These are phyloP conservation scores for Grammomys surdaster DNA, from an alignment of 2,113 vertebrate species.

Conservation along the genomic window DNA sequence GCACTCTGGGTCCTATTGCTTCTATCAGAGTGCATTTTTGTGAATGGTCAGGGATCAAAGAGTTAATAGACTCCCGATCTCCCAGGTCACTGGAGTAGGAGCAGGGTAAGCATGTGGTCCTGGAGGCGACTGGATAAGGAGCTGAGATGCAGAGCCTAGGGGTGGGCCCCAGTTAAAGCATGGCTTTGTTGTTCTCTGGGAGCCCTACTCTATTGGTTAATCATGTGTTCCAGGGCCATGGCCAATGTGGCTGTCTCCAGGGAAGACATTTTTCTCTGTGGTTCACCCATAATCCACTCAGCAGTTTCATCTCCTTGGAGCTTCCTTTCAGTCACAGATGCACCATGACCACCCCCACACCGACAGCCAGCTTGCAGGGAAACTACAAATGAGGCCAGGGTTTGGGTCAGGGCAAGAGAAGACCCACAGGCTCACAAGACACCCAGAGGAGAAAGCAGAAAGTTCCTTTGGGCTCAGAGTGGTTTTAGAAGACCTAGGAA, in stretches of 20 bases:
- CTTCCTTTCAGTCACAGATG: conserved; percentile 77
- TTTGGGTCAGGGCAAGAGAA: conserved; percentile 47
- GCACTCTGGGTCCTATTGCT: neutral
- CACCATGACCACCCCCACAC: conserved; percentile 35
- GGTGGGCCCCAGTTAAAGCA: conserved; percentile 84
- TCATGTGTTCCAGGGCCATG: conserved; percentile 82
- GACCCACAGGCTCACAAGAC: neutral
- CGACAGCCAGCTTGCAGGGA: conserved; percentile 77
- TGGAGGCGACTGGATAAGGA: conserved; percentile 79
- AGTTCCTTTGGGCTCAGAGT: neutral
- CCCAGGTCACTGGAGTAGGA: conserved; percentile 70
- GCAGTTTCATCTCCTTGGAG: conserved; percentile 76
- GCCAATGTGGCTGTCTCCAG: conserved; percentile 85
- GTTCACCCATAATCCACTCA: conserved; percentile 80
- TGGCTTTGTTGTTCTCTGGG: conserved; percentile 82
- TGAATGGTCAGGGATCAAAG: conserved; percentile 72
- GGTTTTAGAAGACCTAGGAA: neutral
- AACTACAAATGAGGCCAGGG: conserved; percentile 87
- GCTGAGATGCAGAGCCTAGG: conserved; percentile 70
- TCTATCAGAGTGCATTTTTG: neutral
- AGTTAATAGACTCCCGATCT: conserved; percentile 73
- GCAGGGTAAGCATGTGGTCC: conserved; percentile 80
- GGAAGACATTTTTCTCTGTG: conserved; percentile 82
- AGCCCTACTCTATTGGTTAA: conserved; percentile 83
- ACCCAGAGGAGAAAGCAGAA: neutral